Evolutionary conservation across 2,888 invertebrate genomes (phyloP), one percentile per base, ranked within the genome.

Genomic region (Boloria selene): DNA sequence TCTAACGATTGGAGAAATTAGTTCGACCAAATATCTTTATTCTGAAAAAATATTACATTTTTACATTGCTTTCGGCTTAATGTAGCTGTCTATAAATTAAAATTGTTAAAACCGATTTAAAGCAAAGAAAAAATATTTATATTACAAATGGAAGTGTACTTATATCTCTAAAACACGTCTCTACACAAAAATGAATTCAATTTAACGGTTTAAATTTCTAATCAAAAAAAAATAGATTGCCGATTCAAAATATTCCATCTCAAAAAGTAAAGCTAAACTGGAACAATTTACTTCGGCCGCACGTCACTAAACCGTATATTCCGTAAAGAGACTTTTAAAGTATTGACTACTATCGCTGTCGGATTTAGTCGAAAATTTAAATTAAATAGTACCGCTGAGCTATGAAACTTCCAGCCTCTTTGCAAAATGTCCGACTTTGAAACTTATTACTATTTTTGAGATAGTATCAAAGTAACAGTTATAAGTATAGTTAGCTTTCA

Each of bases 331-430:
- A 62, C 53, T 53, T 54, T 53, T 14, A 61, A 67, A 64, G 52
- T 61, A 68, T 56, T 53, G 47, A 18, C 47, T 42, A 47, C 49
- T 7, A 26, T 44, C 47, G 44, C 52, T 59, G 49, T 22, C 31
- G 47, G 52, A 45, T 61, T 64, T 64, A 38, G 18, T 55, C 13
- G 51, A 45, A 42, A 68, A 62, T 55, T 62, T 68, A 62, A 68
- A 68, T 62, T 68, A 65, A 68, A 65, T 62, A 65, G 54, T 61
- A 45, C n/a, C 56, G 44, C 56, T 56, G 44, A 55, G 59, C 49
- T 42, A 13, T n/a, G 14, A 53, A 64, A 56, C 22, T 55, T 68
- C 18, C 51, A 53, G 53, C 44, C 52, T 64, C 56, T 62, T 55
- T 42, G 56, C 45, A 64, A 38, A 63, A 45, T 60, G 42, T 7